phyloP scores from a whole-genome alignment of 2,888 invertebrate species.

The Gandaritis pyraliata region DNA sequence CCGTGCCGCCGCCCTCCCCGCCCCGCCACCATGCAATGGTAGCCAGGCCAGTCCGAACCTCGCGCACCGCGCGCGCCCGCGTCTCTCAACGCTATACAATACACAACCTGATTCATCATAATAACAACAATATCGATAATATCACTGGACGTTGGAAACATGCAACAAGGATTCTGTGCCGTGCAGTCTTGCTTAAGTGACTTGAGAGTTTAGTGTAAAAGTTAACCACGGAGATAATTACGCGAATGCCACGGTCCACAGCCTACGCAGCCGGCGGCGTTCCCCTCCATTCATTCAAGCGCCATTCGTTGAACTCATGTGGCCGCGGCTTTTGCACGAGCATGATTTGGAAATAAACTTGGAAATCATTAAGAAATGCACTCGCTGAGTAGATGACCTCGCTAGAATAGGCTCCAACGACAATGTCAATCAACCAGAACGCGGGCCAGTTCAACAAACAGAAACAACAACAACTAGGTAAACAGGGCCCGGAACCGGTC shows the following conservation, averaged over 20 bases:
- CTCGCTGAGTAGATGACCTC: constrained; percentile 63
- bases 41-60: constrained; percentile 65
- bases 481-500: constrained; percentile 82
- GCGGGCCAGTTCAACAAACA: constrained; percentile 78
- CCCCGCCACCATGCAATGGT: constrained; percentile 42
- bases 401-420: constrained; percentile 59
- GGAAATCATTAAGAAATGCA: constrained; percentile 55
- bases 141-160: constrained; percentile 32
- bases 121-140: constrained; percentile 57
- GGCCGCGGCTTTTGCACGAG: constrained; percentile 64
- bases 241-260: constrained; percentile 81
- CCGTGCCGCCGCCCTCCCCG: constrained; percentile 37
- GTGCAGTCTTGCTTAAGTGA: constrained; percentile 37
- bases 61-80: constrained; percentile 74
- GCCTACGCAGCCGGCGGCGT: constrained; percentile 80
- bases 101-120: constrained; percentile 61
- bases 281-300: constrained; percentile 81
- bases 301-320: constrained; percentile 80
- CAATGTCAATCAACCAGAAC: constrained; percentile 83
- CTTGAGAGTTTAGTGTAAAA: constrained; percentile 43
- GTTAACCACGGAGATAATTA: constrained; percentile 57
- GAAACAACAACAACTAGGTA: constrained; percentile 81
- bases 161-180: constrained; percentile 27
- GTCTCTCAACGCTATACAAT: constrained; percentile 55
- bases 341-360: constrained; percentile 65